phyloP scores from a whole-genome alignment of 2,888 invertebrate species.

The Beris morrisii region DNA sequence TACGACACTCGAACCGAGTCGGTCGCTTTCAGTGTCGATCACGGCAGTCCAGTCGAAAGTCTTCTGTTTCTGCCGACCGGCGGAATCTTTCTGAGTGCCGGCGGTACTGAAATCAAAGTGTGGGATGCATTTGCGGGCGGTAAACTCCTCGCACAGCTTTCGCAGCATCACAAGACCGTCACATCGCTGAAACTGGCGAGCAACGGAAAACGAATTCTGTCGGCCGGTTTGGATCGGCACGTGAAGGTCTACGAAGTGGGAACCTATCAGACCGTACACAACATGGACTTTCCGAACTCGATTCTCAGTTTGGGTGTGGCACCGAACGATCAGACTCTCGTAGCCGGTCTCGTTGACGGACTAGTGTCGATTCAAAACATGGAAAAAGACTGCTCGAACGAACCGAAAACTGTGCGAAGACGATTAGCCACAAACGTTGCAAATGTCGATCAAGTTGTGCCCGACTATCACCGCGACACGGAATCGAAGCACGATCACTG shows the following conservation, averaged over 20 bases:
- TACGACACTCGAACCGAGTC: slow-evolving; percentile 79
- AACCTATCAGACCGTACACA: slow-evolving; percentile 84
- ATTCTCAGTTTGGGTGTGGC: slow-evolving; percentile 82
- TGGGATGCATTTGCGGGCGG: slow-evolving; percentile 94
- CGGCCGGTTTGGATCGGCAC: slow-evolving; percentile 90
- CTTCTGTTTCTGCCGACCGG: slow-evolving; percentile 86
- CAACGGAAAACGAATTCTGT: slow-evolving; percentile 79
- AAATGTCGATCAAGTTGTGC: slow-evolving; percentile 60
- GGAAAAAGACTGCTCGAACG: slow-evolving; percentile 60
- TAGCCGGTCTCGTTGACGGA: slow-evolving; percentile 91
- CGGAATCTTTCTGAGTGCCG: slow-evolving; percentile 87
- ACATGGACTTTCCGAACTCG: slow-evolving; percentile 87
- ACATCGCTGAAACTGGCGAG: slow-evolving; percentile 83
- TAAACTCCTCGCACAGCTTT: slow-evolving; percentile 77
- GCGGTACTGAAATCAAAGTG: slow-evolving; percentile 86
- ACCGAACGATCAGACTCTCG: slow-evolving; percentile 77
- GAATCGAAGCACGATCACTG: slow-evolving; percentile 64
- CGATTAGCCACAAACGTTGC: slow-evolving; percentile 48
- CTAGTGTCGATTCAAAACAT: slow-evolving; percentile 82
- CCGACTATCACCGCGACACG: slow-evolving; percentile 48
- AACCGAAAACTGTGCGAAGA: slow-evolving; percentile 56
- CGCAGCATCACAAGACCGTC: slow-evolving; percentile 94
- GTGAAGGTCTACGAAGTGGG: slow-evolving; percentile 89
- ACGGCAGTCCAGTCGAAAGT: slow-evolving; percentile 88
- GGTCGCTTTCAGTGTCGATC: slow-evolving; percentile 74